Percentiles rank a stretch among this genome's conserved stretches.
Evolutionary conservation across 2,888 invertebrate species (phyloP).

Genomic region (Dugesia japonica): DNA sequence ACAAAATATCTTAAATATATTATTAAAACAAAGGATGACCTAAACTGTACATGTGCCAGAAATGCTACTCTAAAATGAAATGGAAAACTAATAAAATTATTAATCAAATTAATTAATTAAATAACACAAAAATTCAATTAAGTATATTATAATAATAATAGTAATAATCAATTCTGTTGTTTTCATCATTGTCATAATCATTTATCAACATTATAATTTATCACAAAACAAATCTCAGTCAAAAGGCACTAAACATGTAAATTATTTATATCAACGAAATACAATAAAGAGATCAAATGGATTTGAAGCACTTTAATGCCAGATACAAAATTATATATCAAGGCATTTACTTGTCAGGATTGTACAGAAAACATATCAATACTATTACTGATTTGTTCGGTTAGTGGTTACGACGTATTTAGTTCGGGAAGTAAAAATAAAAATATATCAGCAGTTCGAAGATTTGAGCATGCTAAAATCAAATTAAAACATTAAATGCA

Average conservation of each 20-base stretch:
- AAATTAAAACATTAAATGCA: too few species aligned
- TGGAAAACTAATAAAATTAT: too few species aligned
- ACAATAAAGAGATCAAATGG: slow-evolving; percentile 17
- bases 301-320: neutral
- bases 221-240: neutral
- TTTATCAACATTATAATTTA: neutral
- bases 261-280: slow-evolving; percentile 6
- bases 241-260: neutral
- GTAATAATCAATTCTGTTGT: too few species aligned
- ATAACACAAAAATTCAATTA: too few species aligned
- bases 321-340: neutral
- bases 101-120: too few species aligned
- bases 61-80: too few species aligned
- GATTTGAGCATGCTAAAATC: slow-evolving; percentile 1
- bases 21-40: too few species aligned
- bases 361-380: slow-evolving; percentile 13
- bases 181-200: too few species aligned
- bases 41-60: too few species aligned
- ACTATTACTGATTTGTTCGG: neutral
- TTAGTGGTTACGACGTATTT: neutral
- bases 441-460: slow-evolving; percentile 9
- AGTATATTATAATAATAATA: too few species aligned
- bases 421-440: neutral
- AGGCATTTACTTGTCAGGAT: neutral
- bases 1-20: too few species aligned